phyloP scores from a whole-genome alignment of 1,140 invertebrate genomes.

The Rhynchophorus ferrugineus region DNA sequence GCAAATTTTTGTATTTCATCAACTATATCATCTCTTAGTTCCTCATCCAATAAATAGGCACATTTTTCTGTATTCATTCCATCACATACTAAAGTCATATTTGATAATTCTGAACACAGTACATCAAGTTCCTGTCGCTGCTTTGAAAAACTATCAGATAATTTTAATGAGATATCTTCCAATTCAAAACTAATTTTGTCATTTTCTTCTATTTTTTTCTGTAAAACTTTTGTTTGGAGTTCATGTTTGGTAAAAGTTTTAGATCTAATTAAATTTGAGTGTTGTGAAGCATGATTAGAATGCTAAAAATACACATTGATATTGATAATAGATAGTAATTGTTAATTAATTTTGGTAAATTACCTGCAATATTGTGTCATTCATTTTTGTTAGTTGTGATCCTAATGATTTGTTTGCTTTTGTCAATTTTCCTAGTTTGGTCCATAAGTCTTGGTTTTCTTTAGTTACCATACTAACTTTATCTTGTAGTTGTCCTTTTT shows the following conservation, averaged over 20 bases:
- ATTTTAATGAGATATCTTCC: slow-evolving; percentile 67
- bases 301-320: slow-evolving; percentile 8
- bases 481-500: slow-evolving; percentile 65
- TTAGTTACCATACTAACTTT: slow-evolving; percentile 69
- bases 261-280: slow-evolving; percentile 42
- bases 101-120: slow-evolving; percentile 15
- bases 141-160: slow-evolving; percentile 58
- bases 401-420: slow-evolving; percentile 48
- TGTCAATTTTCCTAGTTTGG: slow-evolving; percentile 56
- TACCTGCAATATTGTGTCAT: slow-evolving; percentile 40
- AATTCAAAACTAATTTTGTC: slow-evolving; percentile 53
- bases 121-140: slow-evolving; percentile 53
- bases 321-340: neutral
- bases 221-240: slow-evolving; percentile 44
- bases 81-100: slow-evolving; percentile 37
- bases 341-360: neutral
- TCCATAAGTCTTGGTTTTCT: slow-evolving; percentile 73
- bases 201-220: slow-evolving; percentile 44
- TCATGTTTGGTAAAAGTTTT: slow-evolving; percentile 56
- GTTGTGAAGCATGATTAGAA: no score
- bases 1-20: slow-evolving; percentile 58
- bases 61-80: slow-evolving; percentile 51
- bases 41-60: slow-evolving; percentile 60
- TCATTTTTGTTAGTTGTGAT: slow-evolving; percentile 46
- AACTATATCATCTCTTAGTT: slow-evolving; percentile 46